Evolutionary conservation across 2,888 invertebrate species (phyloP).

Genomic region (Harpalus rufipes): DNA sequence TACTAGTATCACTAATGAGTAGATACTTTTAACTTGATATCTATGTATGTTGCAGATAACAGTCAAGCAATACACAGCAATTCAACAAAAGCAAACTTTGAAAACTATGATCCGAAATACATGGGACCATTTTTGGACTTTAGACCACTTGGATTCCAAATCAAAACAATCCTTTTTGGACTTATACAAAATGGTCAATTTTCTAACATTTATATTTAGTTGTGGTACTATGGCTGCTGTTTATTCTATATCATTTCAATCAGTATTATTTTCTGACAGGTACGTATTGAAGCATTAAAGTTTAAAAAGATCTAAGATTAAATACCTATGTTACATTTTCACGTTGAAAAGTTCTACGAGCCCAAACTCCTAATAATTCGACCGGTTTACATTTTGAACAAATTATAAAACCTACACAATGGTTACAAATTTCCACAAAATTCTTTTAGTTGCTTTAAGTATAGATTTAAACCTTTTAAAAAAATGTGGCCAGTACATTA

Average conservation of each 20-base stretch:
- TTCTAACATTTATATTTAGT: constrained; percentile 17
- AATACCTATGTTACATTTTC: neutral
- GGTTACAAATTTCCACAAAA: too few relatives aligned
- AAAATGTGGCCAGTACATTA: too few relatives aligned
- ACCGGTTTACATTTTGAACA: too few relatives aligned
- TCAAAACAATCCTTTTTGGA: neutral
- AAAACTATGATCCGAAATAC: constrained; percentile 10
- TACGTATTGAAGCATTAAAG: neutral
- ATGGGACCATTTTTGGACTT: constrained; percentile 11
- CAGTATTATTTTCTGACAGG: constrained; percentile 10
- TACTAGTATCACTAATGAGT: too few relatives aligned
- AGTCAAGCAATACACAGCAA: constrained; percentile 25
- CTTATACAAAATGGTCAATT: constrained; percentile 1
- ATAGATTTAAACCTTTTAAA: too few relatives aligned
- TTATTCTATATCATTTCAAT: constrained; percentile 16
- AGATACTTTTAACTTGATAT: too few relatives aligned
- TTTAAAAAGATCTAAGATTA: too few relatives aligned
- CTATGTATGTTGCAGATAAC: neutral
- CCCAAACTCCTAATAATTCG: too few relatives aligned
- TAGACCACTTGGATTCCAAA: neutral
- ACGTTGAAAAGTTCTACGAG: neutral
- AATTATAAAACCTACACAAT: too few relatives aligned
- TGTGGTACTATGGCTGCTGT: constrained; percentile 29
- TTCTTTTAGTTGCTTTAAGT: too few relatives aligned
- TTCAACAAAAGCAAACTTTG: constrained; percentile 20